A percentile compares a stretch with the other conserved stretches of the same genome.
Evolutionary conservation across 2,113 vertebrate genomes (phyloP).

Genomic region (Megaptera novaeangliae): DNA sequence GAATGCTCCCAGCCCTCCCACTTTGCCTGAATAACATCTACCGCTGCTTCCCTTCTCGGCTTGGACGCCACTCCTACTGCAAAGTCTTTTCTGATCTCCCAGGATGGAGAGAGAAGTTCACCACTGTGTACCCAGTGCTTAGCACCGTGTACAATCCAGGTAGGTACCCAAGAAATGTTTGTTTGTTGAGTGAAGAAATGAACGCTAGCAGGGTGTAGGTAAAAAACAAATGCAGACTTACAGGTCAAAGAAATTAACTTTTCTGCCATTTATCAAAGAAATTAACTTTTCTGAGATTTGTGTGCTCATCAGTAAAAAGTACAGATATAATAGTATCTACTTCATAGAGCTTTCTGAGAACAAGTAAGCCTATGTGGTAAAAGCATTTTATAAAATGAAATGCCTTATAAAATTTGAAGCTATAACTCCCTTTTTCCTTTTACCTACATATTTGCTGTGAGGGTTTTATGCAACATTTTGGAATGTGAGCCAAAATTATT

Average conservation of each 20-base stretch:
- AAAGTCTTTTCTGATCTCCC: background rate
- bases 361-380: background rate
- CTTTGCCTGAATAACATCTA: slow-evolving; percentile 47
- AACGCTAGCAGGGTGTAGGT: background rate
- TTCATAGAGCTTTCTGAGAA: background rate
- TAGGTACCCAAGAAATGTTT: background rate
- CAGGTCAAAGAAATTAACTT: too few species aligned
- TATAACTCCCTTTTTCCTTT: background rate
- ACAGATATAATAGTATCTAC: background rate
- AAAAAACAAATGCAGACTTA: background rate
- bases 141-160: background rate
- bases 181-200: background rate
- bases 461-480: background rate
- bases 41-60: background rate
- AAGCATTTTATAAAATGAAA: slow-evolving; percentile 6
- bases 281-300: background rate
- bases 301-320: background rate
- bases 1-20: slow-evolving; percentile 54
- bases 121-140: background rate
- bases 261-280: background rate
- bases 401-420: background rate
- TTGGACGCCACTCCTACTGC: background rate
- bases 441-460: background rate
- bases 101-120: background rate
- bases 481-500: background rate